Evolutionary conservation across 1,140 invertebrate species (phyloP).

Genomic region (Formica selysi): DNA sequence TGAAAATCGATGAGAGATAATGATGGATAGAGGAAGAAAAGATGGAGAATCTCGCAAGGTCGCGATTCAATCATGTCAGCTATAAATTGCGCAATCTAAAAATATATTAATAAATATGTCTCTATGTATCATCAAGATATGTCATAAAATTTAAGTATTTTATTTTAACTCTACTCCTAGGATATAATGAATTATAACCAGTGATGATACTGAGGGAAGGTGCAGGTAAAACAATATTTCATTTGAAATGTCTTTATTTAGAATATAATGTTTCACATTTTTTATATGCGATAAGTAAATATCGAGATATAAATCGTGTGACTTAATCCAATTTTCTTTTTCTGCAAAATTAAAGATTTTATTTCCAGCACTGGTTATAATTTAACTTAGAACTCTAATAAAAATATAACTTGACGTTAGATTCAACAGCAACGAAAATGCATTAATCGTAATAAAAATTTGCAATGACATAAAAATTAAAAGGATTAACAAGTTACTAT

Average conservation of each 20-base stretch:
- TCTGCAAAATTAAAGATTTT: slow-evolving; percentile 1
- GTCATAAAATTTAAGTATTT: neutral
- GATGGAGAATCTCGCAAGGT: slow-evolving; percentile 19
- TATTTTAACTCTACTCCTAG: neutral
- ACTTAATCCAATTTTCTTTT: slow-evolving; percentile 5
- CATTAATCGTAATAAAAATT: neutral
- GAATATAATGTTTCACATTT: slow-evolving; percentile 41
- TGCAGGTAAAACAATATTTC: slow-evolving; percentile 27
- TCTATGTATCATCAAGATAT: neutral
- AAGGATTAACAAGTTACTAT: no score
- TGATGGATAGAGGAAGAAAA: neutral
- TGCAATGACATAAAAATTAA: neutral
- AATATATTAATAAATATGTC: slow-evolving; percentile 1
- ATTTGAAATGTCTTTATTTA: slow-evolving; percentile 36
- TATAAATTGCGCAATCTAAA: slow-evolving; percentile 18
- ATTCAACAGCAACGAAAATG: neutral
- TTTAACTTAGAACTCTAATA: slow-evolving; percentile 7
- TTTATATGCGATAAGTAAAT: neutral
- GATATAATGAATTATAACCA: slow-evolving; percentile 43
- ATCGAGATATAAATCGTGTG: neutral
- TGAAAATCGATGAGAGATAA: slow-evolving; percentile 20
- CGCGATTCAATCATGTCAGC: neutral
- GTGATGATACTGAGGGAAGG: slow-evolving; percentile 13
- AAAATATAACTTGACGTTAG: slow-evolving; percentile 19
- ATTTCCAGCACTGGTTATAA: slow-evolving; percentile 51